These are phyloP conservation scores for Todiramphus chloris DNA, from an alignment of 2,113 vertebrate genomes.

Conservation along the genomic window DNA sequence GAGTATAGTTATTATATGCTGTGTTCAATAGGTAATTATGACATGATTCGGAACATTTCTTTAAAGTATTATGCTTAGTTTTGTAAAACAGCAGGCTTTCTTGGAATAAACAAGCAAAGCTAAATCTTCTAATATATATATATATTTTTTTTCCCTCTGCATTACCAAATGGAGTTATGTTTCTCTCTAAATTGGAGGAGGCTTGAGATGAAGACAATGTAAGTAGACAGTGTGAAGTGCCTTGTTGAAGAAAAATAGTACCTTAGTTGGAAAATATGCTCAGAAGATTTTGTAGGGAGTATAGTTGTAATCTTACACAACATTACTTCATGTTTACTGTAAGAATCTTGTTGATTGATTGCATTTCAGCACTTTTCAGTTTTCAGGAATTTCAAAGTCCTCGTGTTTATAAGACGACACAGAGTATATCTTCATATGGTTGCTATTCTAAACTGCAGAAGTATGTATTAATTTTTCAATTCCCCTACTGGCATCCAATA, in stretches of 20 bases:
- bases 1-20: background rate
- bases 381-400: background rate
- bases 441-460: background rate
- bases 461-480: background rate
- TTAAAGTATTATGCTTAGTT: constrained; percentile 36
- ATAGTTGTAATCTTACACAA: background rate
- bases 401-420: background rate
- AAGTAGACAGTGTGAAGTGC: background rate
- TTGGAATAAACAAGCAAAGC: constrained; percentile 27
- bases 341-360: background rate
- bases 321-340: background rate
- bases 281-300: background rate
- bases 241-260: background rate
- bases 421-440: background rate
- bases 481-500: background rate
- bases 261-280: background rate
- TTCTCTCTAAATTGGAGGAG: background rate
- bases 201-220: background rate
- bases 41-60: constrained; percentile 22
- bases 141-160: background rate
- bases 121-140: background rate
- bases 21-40: constrained; percentile 45
- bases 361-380: background rate
- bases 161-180: background rate
- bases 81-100: constrained; percentile 5